Conservation (phyloP, 2,113 vertebrate species). For the Sander lucioperca region DNA sequence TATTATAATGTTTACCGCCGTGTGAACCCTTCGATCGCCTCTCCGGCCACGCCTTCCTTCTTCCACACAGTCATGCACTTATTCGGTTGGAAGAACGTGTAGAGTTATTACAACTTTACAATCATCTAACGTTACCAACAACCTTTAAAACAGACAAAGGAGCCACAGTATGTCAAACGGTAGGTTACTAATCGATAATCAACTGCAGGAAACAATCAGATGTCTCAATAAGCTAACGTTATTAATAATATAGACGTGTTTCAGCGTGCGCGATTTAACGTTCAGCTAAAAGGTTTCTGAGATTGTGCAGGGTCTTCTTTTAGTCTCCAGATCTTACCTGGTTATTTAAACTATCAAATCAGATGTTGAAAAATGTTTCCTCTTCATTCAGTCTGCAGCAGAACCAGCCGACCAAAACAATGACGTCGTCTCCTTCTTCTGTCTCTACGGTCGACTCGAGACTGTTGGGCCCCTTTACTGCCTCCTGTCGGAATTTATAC, state of each 20-base stretch:
- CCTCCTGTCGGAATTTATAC: not conserved
- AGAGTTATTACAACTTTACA: not conserved
- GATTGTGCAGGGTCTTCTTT: not conserved
- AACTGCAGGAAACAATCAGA: not conserved
- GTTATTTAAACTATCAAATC: not conserved
- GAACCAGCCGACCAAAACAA: conserved; percentile 5
- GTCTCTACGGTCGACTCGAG: rapidly evolving
- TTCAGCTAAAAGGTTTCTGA: not conserved
- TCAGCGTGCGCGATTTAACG: not conserved
- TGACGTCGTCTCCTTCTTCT: conserved; percentile 7
- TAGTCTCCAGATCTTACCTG: not conserved
- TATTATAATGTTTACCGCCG: not conserved
- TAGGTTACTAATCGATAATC: not conserved
- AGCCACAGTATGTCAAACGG: not conserved
- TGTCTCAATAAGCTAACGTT: not conserved
- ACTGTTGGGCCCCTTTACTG: not conserved
- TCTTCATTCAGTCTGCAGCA: not conserved
- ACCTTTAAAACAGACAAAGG: too few species aligned
- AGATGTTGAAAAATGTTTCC: not conserved
- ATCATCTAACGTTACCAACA: rapidly evolving
- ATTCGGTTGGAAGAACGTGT: not conserved
- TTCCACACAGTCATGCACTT: too few species aligned
- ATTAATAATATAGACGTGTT: not conserved
- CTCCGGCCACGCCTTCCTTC: too few species aligned
- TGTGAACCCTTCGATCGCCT: too few species aligned